Percentiles rank a stretch among this genome's conserved stretches.
Conservation (phyloP, 1,140 invertebrate genomes). For the Drosophila pruinosa region DNA sequence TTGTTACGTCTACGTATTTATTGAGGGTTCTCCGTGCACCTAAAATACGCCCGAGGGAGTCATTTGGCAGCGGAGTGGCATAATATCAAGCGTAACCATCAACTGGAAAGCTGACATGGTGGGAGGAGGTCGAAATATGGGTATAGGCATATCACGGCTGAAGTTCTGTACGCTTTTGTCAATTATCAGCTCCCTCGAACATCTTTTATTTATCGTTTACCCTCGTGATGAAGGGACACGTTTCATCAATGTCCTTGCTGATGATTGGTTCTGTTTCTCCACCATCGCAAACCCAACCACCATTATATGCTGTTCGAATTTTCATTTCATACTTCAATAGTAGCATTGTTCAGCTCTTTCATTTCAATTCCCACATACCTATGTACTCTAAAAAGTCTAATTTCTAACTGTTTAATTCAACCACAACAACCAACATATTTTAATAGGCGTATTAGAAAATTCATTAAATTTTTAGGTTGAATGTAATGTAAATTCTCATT, state of each 20-base stretch:
- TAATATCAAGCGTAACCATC: conserved; percentile 21
- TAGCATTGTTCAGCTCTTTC: background rate
- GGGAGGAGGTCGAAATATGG: no score
- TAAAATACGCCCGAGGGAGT: conserved; percentile 62
- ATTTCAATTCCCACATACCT: background rate
- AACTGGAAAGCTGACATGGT: background rate
- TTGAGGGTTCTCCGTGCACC: conserved; percentile 8
- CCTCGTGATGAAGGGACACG: background rate
- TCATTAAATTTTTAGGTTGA: no score
- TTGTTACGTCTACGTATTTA: conserved; percentile 13
- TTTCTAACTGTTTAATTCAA: background rate
- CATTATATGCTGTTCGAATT: background rate
- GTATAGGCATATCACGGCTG: background rate
- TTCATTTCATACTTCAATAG: background rate
- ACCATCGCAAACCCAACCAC: background rate
- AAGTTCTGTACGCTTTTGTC: conserved; percentile 7
- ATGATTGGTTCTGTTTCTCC: background rate
- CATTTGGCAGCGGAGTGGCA: conserved; percentile 49
- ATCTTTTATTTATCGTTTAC: conserved; percentile 12
- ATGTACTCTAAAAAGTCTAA: background rate
- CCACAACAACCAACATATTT: no score
- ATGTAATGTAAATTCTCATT: no score
- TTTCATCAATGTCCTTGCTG: background rate
- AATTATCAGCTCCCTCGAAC: conserved; percentile 9
- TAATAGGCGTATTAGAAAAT: no score